Evolutionary conservation across 2,797 vertebrate genomes (phyloP).

Genomic region (Pangasius sanitwongsei): DNA sequence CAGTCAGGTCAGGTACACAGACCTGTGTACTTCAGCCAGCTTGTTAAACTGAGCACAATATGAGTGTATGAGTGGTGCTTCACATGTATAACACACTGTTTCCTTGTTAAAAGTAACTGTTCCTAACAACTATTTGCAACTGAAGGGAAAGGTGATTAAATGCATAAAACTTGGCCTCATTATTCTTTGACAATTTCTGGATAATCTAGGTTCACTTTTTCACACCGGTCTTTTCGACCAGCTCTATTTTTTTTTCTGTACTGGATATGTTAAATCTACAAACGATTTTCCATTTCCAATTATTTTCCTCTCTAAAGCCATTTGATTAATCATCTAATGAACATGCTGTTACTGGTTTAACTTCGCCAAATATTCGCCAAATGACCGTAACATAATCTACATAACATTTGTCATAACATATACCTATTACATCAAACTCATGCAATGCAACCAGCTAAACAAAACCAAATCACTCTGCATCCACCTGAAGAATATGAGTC

Average conservation of each 20-base stretch:
- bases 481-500: not conserved
- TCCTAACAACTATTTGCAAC: not conserved
- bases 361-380: not conserved
- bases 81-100: slow-evolving; percentile 6
- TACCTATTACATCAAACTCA: not conserved
- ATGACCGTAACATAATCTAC: not conserved
- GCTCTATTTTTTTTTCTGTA: not conserved
- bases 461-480: not conserved
- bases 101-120: not conserved
- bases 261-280: not conserved
- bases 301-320: not conserved
- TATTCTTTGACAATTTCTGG: not conserved
- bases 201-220: not conserved
- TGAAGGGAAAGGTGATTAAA: not conserved
- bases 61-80: not conserved
- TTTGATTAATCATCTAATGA: not conserved
- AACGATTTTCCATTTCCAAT: not conserved
- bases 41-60: not conserved
- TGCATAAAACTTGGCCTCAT: not conserved
- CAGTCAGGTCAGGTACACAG: not conserved
- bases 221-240: not conserved
- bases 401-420: not conserved
- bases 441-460: not conserved
- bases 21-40: not conserved
- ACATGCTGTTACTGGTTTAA: not conserved